Evolutionary conservation across 2,888 invertebrate species (phyloP).

Genomic region (Acutogordius australiensis): DNA sequence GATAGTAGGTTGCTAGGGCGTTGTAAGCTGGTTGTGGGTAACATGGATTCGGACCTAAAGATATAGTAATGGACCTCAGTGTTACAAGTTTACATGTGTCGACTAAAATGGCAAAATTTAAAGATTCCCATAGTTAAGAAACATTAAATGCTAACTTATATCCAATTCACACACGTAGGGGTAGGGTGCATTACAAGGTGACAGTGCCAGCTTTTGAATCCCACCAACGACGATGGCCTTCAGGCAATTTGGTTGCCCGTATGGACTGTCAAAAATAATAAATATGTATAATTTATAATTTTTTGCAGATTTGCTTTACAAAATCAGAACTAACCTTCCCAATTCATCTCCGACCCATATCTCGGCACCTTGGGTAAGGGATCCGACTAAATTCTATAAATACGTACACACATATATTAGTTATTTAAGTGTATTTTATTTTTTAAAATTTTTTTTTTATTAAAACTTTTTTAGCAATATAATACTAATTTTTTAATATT

Average conservation of each 20-base stretch:
- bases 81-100: too few relatives aligned
- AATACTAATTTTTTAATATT: too few relatives aligned
- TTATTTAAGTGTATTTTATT: too few relatives aligned
- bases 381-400: neutral
- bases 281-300: neutral
- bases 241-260: neutral
- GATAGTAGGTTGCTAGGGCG: neutral
- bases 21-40: neutral
- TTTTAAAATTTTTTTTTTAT: too few relatives aligned
- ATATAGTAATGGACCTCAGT: too few relatives aligned
- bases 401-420: too few relatives aligned
- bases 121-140: too few relatives aligned
- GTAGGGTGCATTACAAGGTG: neutral
- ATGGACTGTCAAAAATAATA: neutral
- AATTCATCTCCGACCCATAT: constrained; percentile 7
- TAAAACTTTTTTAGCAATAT: too few relatives aligned
- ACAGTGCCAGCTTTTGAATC: neutral
- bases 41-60: neutral
- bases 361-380: neutral
- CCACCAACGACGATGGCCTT: neutral
- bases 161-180: neutral
- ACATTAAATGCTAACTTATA: too few relatives aligned
- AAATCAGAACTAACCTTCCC: neutral
- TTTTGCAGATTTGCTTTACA: too few relatives aligned
- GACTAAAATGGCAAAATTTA: too few relatives aligned